Conservation (phyloP, 2,113 vertebrate genomes). For the Mormyrus iriodes region DNA sequence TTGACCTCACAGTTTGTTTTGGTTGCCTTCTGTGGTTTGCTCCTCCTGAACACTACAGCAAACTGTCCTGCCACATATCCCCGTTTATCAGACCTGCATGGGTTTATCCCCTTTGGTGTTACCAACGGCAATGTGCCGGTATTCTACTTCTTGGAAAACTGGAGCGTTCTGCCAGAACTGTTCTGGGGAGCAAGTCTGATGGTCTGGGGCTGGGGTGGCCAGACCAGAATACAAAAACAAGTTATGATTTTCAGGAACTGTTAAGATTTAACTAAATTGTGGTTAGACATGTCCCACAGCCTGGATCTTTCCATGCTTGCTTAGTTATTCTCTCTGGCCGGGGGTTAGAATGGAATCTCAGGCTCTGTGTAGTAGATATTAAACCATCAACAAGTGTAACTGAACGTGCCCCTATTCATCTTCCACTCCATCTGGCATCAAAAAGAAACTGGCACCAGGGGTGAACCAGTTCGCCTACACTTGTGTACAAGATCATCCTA, state of each 20-base stretch:
- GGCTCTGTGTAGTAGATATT: neutral
- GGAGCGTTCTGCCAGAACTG: neutral
- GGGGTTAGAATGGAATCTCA: neutral
- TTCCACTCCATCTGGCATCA: slow-evolving; percentile 17
- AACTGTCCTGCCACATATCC: neutral
- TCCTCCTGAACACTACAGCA: neutral
- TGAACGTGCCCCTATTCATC: neutral
- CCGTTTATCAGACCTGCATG: neutral
- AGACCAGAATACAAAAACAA: neutral
- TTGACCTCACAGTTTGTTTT: neutral
- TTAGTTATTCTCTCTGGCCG: neutral
- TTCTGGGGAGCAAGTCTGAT: neutral
- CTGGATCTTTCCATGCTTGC: neutral
- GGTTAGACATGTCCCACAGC: neutral
- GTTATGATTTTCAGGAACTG: neutral
- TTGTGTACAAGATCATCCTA: slow-evolving; percentile 92
- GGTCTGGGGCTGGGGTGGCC: neutral
- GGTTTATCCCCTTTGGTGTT: neutral
- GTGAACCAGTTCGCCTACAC: slow-evolving; percentile 96
- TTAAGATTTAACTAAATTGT: neutral
- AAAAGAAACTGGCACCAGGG: slow-evolving; percentile 83
- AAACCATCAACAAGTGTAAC: neutral
- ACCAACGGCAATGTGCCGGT: neutral
- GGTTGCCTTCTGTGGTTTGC: neutral
- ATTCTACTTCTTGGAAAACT: neutral